These are phyloP conservation scores for Ispidina picta DNA, from an alignment of 2,797 vertebrate genomes.

Conservation along the genomic window DNA sequence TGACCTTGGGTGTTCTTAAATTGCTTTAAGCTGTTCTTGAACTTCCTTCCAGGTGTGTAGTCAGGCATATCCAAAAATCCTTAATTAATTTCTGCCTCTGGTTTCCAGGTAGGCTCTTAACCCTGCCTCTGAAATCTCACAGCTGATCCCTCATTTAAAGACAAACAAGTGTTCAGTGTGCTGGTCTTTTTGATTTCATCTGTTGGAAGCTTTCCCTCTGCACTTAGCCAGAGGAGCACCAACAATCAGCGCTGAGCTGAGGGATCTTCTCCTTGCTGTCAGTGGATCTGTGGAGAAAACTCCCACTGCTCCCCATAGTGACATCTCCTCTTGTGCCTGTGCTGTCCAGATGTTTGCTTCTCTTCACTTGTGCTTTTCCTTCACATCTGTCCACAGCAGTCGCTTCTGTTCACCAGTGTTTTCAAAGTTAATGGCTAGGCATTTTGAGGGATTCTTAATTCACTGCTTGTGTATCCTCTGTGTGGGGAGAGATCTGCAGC, in stretches of 20 bases:
- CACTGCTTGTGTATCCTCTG: no score
- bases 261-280: neutral
- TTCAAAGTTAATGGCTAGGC: neutral
- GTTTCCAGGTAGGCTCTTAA: neutral
- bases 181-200: neutral
- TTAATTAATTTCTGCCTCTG: neutral
- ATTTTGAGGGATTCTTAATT: neutral
- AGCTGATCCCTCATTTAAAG: neutral
- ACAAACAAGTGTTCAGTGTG: neutral
- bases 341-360: neutral
- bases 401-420: neutral
- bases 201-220: neutral
- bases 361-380: neutral
- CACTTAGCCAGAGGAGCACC: neutral
- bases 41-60: neutral
- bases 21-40: neutral
- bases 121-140: neutral
- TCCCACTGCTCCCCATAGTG: neutral
- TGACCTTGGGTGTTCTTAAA: neutral
- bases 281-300: neutral
- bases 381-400: neutral
- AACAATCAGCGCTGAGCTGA: neutral
- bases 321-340: neutral
- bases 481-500: neutral
- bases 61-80: neutral